Conservation (phyloP, 2,797 vertebrate species). For the Chiroxiphia lanceolata region DNA sequence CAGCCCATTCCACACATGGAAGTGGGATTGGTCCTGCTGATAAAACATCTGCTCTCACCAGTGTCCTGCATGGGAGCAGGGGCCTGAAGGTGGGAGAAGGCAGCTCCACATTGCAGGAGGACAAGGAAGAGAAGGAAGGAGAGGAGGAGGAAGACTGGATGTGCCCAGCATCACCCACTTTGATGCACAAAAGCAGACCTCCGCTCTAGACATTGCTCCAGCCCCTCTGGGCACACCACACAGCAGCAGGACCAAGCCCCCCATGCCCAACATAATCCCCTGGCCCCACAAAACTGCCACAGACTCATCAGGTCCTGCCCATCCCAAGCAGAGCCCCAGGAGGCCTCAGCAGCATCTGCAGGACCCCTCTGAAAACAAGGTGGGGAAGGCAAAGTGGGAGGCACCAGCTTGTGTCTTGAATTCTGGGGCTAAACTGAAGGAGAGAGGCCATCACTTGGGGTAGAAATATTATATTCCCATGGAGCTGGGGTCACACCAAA, state of each 20-base stretch:
- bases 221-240: background rate
- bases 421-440: background rate
- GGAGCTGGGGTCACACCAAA: background rate
- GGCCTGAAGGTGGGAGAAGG: background rate
- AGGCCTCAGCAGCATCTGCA: background rate
- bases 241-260: background rate
- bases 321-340: background rate
- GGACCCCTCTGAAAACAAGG: background rate
- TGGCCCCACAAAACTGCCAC: background rate
- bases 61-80: background rate
- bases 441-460: background rate
- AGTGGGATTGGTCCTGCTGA: background rate
- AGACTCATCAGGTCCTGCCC: rapidly evolving
- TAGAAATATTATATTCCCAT: background rate
- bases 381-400: background rate
- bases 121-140: background rate
- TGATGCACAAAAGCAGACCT: background rate
- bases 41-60: background rate
- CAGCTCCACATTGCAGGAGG: background rate
- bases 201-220: rapidly evolving
- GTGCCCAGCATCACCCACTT: background rate
- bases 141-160: background rate
- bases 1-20: rapidly evolving
- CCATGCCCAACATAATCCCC: background rate
- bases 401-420: background rate